These are phyloP conservation scores for Stichopus chloronotus DNA, from an alignment of 35 echinoderm and acorn worm species.

Conservation along the genomic window DNA sequence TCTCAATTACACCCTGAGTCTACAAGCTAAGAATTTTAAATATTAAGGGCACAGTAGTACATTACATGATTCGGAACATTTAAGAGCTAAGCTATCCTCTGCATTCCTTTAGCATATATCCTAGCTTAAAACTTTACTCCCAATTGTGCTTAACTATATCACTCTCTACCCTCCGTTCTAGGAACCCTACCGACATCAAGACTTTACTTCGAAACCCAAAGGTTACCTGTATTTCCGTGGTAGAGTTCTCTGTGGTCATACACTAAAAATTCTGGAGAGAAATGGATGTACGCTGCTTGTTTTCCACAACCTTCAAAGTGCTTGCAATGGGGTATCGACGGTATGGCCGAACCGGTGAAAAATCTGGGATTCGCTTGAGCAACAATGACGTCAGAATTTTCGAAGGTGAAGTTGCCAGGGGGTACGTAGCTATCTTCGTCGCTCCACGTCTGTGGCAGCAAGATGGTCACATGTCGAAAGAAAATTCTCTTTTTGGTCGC, in stretches of 20 bases:
- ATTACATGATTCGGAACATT: too few species aligned
- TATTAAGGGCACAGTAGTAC: too few species aligned
- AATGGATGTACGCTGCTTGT: conserved; percentile 19
- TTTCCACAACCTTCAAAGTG: conserved; percentile 28
- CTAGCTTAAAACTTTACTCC: too few species aligned
- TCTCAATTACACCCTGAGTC: too few species aligned
- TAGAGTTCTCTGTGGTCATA: background rate
- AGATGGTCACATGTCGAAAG: conserved; percentile 72
- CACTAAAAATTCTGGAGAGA: background rate
- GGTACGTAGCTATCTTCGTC: conserved; percentile 42
- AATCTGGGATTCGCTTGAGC: background rate
- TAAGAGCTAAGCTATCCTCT: too few species aligned
- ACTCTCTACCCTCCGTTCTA: too few species aligned
- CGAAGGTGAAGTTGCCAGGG: conserved; percentile 51
- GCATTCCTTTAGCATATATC: too few species aligned
- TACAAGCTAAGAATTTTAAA: too few species aligned
- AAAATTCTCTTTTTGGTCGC: conserved; percentile 60
- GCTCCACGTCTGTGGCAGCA: conserved; percentile 65
- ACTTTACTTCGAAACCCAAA: background rate
- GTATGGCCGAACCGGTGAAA: background rate
- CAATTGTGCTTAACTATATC: too few species aligned
- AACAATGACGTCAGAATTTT: conserved; percentile 42
- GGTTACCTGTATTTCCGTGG: conserved; percentile 12
- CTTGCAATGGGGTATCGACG: background rate
- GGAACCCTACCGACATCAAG: too few species aligned